phyloP scores from a whole-genome alignment of 1,140 invertebrate genomes.

The Macrobrachium nipponense region DNA sequence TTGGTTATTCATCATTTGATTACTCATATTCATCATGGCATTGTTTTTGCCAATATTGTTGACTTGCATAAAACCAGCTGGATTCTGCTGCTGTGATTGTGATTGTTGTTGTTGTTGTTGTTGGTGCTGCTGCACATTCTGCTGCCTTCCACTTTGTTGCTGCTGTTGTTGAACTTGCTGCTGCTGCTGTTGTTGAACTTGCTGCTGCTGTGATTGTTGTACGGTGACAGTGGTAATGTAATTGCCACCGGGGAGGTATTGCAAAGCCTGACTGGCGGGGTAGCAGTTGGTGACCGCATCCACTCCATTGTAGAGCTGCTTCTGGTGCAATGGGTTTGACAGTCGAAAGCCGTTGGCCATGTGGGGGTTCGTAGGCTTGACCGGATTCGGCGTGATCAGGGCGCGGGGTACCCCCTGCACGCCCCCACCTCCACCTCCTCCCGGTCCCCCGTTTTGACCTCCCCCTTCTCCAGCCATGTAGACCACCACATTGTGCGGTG shows the following conservation, averaged over 20 bases:
- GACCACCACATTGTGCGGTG: constrained; percentile 60
- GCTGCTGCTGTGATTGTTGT: constrained; percentile 23
- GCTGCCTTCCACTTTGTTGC: constrained; percentile 16
- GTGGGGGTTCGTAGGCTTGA: constrained; percentile 57
- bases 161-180: constrained; percentile 9
- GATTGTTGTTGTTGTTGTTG: constrained; percentile 29
- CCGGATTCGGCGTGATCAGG: constrained; percentile 56
- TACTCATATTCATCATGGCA: constrained; percentile 21
- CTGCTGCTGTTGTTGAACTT: constrained; percentile 30
- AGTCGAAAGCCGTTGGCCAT: constrained; percentile 55
- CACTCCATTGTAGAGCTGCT: constrained; percentile 44
- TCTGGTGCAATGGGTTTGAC: constrained; percentile 43
- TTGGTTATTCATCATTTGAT: constrained; percentile 55
- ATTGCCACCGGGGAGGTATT: constrained; percentile 54
- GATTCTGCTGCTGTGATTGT: constrained; percentile 25
- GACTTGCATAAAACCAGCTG: constrained; percentile 55
- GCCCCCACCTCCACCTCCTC: neutral
- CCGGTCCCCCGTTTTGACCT: constrained; percentile 26
- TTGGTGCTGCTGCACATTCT: constrained; percentile 10
- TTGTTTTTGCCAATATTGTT: constrained; percentile 30
- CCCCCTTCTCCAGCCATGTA: constrained; percentile 56
- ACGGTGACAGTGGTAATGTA: constrained; percentile 56
- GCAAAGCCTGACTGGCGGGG: constrained; percentile 48
- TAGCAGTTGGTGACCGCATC: constrained; percentile 49
- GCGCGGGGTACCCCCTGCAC: constrained; percentile 37